Evolutionary conservation across 1,140 invertebrate genomes (phyloP), one percentile per base, ranked within the genome.

Genomic region (Nautilus pompilius): DNA sequence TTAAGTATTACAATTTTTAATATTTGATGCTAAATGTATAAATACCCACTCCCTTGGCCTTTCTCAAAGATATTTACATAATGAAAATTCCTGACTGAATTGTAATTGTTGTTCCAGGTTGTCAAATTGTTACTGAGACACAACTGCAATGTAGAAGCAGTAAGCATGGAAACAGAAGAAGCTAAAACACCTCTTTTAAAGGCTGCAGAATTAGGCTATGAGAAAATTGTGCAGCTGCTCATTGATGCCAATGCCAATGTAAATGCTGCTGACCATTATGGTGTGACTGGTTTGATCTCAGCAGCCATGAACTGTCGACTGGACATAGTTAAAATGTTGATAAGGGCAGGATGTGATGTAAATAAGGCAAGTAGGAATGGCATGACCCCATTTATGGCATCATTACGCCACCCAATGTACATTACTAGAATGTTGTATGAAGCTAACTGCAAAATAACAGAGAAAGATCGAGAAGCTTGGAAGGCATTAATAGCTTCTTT

Each of bases 111-210:
- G n/a, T n/a, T 33, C 13, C 55, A 57, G 55, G 36, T 45, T n/a
- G 22, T 41, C 13, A 32, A 30, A 48, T 20, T 32, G 2, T 20
- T 60, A 20, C 13, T 60, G 36, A 29, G 5, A 29, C 20, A 46
- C 26, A 32, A 32, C 45, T 60, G 58, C 30, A 20, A 48, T 1
- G 22, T 60, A 5, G 45, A 60, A 30, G 15, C 28, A 6, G 20
- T 60, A 4, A 60, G 58, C 26, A 46, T 48, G 24, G 36, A 48
- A 20, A 36, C 46, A 24, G 36, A 60, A 29, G 58, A 60, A 48
- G 58, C 58, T 1, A 60, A 60, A 60, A 60, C 58, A 26, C 58
- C 58, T 24, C 28, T 60, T 17, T 15, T 60, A 4, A 46, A 60
- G 41, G 58, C 58, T 46, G 45, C 49, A 2, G 58, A 60, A 46